A percentile compares a stretch with the other conserved stretches of the same genome.
phyloP scores from a whole-genome alignment of 2,888 invertebrate species.

The Reticulitermes lucifugus region DNA sequence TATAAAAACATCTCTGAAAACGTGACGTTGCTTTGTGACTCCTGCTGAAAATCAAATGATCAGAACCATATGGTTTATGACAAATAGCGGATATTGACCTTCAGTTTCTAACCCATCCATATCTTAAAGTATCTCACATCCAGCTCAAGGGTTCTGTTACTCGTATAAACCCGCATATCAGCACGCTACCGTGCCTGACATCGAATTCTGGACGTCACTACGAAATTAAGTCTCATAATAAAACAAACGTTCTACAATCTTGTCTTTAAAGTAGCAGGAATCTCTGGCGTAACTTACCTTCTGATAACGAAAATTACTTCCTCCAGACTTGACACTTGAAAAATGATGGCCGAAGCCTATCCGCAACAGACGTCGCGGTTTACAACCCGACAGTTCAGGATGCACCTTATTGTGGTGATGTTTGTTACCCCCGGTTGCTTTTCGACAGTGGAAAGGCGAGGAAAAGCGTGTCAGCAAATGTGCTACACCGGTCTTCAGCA shows the following conservation, averaged over 20 bases:
- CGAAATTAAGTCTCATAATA: neutral
- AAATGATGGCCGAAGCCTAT: conserved; percentile 42
- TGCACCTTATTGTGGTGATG: conserved; percentile 40
- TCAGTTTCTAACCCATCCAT: too few species aligned
- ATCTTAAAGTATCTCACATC: too few species aligned
- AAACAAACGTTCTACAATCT: neutral
- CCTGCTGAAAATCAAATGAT: too few species aligned
- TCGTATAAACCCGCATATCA: too few species aligned
- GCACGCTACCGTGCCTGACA: too few species aligned
- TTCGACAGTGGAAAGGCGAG: conserved; percentile 31
- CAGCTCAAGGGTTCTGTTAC: too few species aligned
- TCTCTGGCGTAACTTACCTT: conserved; percentile 39
- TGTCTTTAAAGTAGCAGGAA: too few species aligned
- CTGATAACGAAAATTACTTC: conserved; percentile 38
- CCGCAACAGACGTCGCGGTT: conserved; percentile 40
- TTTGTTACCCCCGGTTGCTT: neutral
- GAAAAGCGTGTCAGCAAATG: conserved; percentile 39
- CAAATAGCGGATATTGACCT: too few species aligned
- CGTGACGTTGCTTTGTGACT: too few species aligned
- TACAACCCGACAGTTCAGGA: conserved; percentile 37
- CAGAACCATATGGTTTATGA: too few species aligned
- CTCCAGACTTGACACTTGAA: conserved; percentile 16
- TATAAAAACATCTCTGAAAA: too few species aligned
- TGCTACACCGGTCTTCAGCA: conserved; percentile 44
- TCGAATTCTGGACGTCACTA: too few species aligned